Evolutionary conservation across 1,140 invertebrate genomes (phyloP), one percentile per base, ranked within the genome.

Genomic region (Drosophila auraria): DNA sequence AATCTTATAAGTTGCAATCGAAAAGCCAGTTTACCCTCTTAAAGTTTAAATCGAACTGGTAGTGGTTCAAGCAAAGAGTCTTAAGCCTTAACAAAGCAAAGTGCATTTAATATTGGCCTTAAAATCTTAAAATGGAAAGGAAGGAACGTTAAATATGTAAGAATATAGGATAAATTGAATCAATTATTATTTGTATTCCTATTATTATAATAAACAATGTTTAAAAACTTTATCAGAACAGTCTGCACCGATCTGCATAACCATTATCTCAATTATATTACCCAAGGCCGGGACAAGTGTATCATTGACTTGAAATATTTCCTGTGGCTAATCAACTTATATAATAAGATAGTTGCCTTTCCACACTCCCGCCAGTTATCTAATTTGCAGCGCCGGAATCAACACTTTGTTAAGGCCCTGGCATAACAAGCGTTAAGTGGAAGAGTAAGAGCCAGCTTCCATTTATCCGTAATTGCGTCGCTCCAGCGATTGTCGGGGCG

Each of bases 391-490:
- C 25, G 53, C 45, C 51, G 66, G 70, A 51, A 73, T 73, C 71
- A 73, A 73, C 71, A 73, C 71, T 61, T 73, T 73, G 68, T 72
- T 50, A 59, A 53, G 36, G 17, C 36, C 7, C 40, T 73, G 56
- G 38, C 47, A 44, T 73, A 73, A 73, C 56, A 60, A 73, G 69
- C 68, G 60, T 30, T 68, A 74, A 80, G 69, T 82, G 68, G 80
- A 51, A 59, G 64, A 66, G 33, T 54, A 33, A 74, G 36, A 58
- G 45, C 42, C 50, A 77, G 54, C 54, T 61, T 59, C 51, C 56
- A 87, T 81, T 87, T 83, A 89, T 78, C 62, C 73, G 69, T 83
- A 89, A 87, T 87, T 83, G 76, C 77, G 72, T 78, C 78, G 62
- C 54, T 78, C 72, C 57, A 71, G 68, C 79, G 73, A 78, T 76